Conservation (phyloP, 2,888 invertebrate genomes). For the Epirrita christyi region DNA sequence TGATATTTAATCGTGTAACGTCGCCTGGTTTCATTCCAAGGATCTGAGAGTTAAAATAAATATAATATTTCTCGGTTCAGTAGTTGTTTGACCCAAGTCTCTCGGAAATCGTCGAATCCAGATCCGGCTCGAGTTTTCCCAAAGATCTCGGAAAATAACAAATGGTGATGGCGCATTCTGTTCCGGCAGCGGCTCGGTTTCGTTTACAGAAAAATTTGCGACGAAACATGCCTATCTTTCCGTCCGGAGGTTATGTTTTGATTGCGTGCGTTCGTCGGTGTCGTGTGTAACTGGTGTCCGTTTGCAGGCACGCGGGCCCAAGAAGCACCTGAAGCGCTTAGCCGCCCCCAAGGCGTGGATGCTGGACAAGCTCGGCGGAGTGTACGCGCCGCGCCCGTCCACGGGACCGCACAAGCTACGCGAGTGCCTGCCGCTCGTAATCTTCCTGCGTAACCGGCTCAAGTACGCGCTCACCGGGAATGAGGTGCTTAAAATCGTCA, state of each 20-base stretch:
- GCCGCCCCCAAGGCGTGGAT: slow-evolving; percentile 99
- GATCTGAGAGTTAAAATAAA: not conserved
- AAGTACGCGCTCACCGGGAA: slow-evolving; percentile 99
- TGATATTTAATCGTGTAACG: slow-evolving; percentile 16
- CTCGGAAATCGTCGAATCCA: not conserved
- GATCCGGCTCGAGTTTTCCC: not conserved
- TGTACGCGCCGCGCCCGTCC: slow-evolving; percentile 98
- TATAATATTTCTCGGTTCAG: slow-evolving; percentile 15
- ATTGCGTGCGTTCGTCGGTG: not conserved
- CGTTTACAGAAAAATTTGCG: not conserved
- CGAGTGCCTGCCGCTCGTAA: slow-evolving; percentile 97
- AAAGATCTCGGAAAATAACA: not conserved
- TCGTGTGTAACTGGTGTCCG: slow-evolving; percentile 27
- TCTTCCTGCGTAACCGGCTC: slow-evolving; percentile 98
- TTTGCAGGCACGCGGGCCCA: slow-evolving; percentile 97
- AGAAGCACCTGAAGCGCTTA: slow-evolving; percentile 99
- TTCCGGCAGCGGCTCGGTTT: not conserved
- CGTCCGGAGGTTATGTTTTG: slow-evolving; percentile 16
- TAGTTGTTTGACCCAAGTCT: not conserved
- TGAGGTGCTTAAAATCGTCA: slow-evolving; percentile 99
- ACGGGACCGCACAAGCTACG: slow-evolving; percentile 99
- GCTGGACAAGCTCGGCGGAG: slow-evolving; percentile 99
- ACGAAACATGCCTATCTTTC: not conserved
- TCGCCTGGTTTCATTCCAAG: not conserved
- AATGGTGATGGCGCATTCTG: not conserved